Conservation (phyloP, 2,113 vertebrate species). For the Apistogramma diplotaenia region DNA sequence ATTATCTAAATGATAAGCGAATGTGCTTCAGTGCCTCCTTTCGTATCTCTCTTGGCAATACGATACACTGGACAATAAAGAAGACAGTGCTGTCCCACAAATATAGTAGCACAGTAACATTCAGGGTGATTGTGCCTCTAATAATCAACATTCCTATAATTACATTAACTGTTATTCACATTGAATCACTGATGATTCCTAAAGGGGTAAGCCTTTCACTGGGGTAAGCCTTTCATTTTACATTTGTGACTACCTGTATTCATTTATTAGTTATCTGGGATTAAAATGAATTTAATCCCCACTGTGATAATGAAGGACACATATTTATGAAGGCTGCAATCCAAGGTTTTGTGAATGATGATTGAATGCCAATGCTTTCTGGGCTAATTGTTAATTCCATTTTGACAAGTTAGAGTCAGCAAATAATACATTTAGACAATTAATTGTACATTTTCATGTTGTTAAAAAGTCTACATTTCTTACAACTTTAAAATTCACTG, state of each 20-base stretch:
- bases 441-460: background rate
- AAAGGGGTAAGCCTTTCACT: background rate
- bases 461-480: background rate
- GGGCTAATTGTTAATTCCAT: background rate
- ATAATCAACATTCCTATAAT: background rate
- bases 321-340: background rate
- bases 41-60: background rate
- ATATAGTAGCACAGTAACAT: background rate
- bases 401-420: background rate
- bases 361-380: background rate
- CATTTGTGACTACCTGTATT: background rate
- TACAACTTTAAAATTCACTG: background rate
- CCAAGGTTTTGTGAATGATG: background rate
- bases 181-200: background rate
- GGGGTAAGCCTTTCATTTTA: background rate
- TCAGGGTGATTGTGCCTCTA: background rate
- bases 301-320: background rate
- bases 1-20: background rate
- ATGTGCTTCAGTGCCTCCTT: background rate
- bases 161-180: background rate
- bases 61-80: background rate
- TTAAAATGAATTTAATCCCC: background rate
- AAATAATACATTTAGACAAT: background rate
- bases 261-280: background rate
- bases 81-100: background rate